These are phyloP conservation scores for Gnathonemus echidnorhynchus DNA, from an alignment of 2,113 vertebrate genomes.

Conservation along the genomic window DNA sequence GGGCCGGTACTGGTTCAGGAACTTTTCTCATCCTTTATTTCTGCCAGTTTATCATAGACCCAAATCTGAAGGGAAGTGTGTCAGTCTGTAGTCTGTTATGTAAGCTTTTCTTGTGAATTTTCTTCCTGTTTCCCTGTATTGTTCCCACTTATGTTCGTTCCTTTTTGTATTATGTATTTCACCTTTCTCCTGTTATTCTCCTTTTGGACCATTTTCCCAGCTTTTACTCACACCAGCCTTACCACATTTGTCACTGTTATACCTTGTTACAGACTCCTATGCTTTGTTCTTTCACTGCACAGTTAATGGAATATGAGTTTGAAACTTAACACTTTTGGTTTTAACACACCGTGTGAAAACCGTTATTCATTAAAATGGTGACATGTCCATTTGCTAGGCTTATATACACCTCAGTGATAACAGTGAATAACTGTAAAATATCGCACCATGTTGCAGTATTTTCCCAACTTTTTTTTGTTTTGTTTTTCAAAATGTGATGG, in stretches of 20 bases:
- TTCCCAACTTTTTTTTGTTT: not conserved
- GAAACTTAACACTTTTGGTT: not conserved
- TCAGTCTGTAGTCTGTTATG: not conserved
- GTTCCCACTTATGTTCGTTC: not conserved
- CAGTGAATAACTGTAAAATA: not conserved
- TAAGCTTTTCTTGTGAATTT: not conserved
- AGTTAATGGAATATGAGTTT: not conserved
- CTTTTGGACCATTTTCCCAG: not conserved
- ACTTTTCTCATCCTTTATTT: not conserved
- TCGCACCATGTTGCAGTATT: not conserved
- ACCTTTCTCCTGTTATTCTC: not conserved
- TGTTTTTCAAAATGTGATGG: not conserved
- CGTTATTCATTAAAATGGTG: not conserved
- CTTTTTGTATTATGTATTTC: not conserved
- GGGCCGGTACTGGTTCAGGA: not conserved
- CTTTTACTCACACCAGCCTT: not conserved
- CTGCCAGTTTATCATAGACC: not conserved
- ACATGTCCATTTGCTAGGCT: not conserved
- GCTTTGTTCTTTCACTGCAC: not conserved
- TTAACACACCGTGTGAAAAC: not conserved
- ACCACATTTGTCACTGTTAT: not conserved
- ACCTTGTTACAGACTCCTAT: not conserved
- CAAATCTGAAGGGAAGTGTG: not conserved
- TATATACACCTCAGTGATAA: not conserved
- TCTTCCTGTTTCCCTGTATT: not conserved